Conservation (phyloP, 2,888 invertebrate species). For the Holacanthella duospinosa region DNA sequence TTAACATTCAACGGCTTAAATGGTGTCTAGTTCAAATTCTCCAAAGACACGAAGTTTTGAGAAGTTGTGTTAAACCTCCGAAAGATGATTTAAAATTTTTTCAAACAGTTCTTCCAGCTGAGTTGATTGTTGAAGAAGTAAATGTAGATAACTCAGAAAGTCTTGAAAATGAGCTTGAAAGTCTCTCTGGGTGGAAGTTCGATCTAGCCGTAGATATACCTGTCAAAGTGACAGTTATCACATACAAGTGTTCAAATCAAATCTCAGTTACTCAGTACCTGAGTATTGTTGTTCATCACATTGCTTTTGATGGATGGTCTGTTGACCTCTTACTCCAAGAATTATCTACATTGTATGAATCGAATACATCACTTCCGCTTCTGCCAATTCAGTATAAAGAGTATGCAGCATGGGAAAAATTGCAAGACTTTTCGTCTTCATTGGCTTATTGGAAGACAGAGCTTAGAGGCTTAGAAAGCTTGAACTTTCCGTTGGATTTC, state of each 20-base stretch:
- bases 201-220: constrained; percentile 3
- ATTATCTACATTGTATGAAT: neutral
- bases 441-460: neutral
- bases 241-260: neutral
- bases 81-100: no score
- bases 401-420: neutral
- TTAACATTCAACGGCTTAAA: neutral
- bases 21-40: neutral
- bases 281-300: constrained; percentile 11
- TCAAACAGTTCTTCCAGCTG: neutral
- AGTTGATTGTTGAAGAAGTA: neutral
- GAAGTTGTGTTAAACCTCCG: no score
- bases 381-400: neutral
- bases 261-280: neutral
- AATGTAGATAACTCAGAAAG: neutral
- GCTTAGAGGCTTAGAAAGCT: neutral
- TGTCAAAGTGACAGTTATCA: neutral
- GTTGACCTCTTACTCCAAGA: constrained; percentile 3
- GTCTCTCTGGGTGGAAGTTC: neutral
- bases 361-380: neutral
- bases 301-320: constrained; percentile 14
- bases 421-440: neutral
- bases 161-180: neutral
- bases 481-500: neutral
- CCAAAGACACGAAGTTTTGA: neutral